These are phyloP conservation scores for Hippocampus barbouri DNA, from an alignment of 2,113 vertebrate species.

Conservation along the genomic window DNA sequence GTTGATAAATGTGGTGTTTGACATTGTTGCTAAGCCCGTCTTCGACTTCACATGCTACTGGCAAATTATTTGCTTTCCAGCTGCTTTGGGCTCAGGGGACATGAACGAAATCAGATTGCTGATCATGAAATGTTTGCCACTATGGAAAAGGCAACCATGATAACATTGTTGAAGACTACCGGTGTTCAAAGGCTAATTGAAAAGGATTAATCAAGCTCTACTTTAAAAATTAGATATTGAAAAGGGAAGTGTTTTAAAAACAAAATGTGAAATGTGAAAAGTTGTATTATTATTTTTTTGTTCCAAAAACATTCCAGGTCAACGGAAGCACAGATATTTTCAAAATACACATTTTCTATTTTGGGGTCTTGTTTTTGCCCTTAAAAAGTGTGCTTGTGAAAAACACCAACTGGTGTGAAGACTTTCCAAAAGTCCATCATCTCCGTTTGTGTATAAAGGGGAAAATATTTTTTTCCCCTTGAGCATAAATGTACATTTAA, in stretches of 20 bases:
- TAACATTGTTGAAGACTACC: constrained; percentile 4
- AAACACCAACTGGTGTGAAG: background rate
- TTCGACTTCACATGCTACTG: constrained; percentile 38
- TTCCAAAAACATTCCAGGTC: too few relatives aligned
- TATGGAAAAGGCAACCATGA: constrained; percentile 7
- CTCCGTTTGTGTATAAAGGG: background rate
- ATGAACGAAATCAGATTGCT: constrained; percentile 20
- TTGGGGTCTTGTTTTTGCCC: background rate
- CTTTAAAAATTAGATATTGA: too few relatives aligned
- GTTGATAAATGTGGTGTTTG: constrained; percentile 34
- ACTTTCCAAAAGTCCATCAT: background rate
- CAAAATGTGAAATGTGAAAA: too few relatives aligned
- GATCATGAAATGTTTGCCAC: constrained; percentile 19
- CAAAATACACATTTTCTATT: background rate
- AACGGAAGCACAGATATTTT: too few relatives aligned
- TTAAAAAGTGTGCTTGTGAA: background rate
- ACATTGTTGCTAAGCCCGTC: constrained; percentile 39
- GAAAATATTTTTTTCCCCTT: too few relatives aligned
- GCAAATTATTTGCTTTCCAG: constrained; percentile 46
- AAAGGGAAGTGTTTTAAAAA: background rate
- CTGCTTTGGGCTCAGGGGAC: constrained; percentile 26
- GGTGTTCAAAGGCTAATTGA: constrained; percentile 3
- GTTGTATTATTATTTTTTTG: background rate
- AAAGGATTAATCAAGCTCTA: background rate
- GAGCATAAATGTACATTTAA: background rate